A percentile compares a stretch with the other conserved stretches of the same genome.
Conservation (phyloP, 2,113 vertebrate genomes). For the Ursus arctos region DNA sequence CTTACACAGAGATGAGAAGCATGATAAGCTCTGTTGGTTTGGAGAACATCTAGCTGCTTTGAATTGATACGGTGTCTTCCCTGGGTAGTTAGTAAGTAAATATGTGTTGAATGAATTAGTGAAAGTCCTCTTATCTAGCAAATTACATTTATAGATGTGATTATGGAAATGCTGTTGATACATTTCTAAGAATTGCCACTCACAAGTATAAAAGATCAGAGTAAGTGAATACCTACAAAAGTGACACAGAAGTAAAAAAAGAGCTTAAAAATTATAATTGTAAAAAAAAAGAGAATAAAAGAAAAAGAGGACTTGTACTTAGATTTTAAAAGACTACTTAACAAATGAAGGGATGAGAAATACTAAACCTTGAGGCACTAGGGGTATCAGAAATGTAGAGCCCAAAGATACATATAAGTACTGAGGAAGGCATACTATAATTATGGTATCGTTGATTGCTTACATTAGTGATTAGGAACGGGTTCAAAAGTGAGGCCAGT, state of each 20-base stretch:
- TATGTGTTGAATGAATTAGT: constrained; percentile 19
- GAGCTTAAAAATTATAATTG: neutral
- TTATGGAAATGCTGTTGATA: constrained; percentile 23
- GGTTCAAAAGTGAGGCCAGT: neutral
- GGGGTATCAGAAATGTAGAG: neutral
- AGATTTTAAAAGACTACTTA: neutral
- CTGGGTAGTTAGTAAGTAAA: neutral
- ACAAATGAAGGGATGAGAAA: constrained; percentile 18
- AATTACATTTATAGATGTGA: constrained; percentile 23
- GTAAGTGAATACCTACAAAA: neutral
- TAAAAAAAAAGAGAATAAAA: neutral
- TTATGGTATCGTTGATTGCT: neutral
- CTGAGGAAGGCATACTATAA: neutral
- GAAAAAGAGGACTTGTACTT: neutral
- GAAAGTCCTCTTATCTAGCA: neutral
- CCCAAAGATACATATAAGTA: neutral
- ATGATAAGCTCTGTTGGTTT: constrained; percentile 26
- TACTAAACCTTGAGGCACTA: neutral
- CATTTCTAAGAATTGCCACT: constrained; percentile 33
- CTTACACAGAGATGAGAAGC: neutral
- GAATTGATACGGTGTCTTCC: neutral
- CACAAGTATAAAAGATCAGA: constrained; percentile 22
- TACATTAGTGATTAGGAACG: constrained; percentile 1
- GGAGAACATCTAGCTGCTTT: constrained; percentile 24
- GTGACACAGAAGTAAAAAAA: neutral